These are phyloP conservation scores for Marcusenius ussheri DNA, from an alignment of 2,113 vertebrate species.

Conservation along the genomic window DNA sequence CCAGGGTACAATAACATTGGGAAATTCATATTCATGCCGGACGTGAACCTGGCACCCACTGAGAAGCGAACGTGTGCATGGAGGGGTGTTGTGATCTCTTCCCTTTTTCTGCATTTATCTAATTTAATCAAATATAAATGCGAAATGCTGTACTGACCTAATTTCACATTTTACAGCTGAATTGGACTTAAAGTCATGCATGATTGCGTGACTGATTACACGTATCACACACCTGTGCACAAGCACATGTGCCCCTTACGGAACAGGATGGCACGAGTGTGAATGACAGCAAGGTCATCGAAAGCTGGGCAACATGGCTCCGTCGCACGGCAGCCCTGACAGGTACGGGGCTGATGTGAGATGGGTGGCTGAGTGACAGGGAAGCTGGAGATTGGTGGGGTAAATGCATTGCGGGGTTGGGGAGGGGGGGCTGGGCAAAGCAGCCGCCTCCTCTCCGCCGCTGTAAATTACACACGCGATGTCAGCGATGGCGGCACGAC, in stretches of 20 bases:
- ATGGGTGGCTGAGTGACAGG: neutral
- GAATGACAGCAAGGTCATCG: neutral
- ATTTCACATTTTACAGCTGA: neutral
- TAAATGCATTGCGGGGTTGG: neutral
- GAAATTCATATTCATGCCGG: neutral
- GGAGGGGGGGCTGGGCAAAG: neutral
- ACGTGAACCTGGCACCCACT: neutral
- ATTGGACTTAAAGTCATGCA: neutral
- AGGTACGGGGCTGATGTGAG: neutral
- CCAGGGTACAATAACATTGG: neutral
- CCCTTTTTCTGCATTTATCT: neutral
- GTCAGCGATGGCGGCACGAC: constrained; percentile 23
- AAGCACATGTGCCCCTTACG: neutral
- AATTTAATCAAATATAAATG: constrained; percentile 6
- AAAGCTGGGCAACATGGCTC: neutral
- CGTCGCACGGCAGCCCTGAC: neutral
- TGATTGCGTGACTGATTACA: neutral
- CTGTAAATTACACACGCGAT: constrained; percentile 27
- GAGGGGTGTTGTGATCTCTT: neutral
- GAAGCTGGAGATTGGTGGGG: neutral
- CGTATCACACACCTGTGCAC: neutral
- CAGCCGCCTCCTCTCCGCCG: constrained; percentile 27
- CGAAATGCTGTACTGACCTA: neutral
- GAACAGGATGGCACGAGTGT: neutral
- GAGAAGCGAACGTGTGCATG: neutral